phyloP scores from a whole-genome alignment of 2,888 invertebrate genomes.

The Neoaliturus tenellus region DNA sequence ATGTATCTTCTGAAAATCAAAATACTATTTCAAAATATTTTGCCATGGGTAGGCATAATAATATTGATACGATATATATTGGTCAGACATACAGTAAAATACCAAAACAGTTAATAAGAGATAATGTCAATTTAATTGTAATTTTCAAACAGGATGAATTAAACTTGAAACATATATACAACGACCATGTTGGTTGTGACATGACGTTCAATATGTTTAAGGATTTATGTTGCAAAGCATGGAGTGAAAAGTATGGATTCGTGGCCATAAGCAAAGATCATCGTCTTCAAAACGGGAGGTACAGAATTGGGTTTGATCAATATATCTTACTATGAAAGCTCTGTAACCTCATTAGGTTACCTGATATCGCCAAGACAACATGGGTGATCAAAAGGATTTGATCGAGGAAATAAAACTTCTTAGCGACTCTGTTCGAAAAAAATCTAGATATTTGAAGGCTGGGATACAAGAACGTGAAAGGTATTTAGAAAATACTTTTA shows the following conservation, averaged over 20 bases:
- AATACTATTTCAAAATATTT: slow-evolving; percentile 43
- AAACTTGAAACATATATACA: slow-evolving; percentile 68
- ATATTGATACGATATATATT: slow-evolving; percentile 52
- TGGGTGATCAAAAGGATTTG: slow-evolving; percentile 1
- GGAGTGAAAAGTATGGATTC: slow-evolving; percentile 63
- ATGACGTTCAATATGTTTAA: slow-evolving; percentile 64
- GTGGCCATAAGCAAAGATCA: slow-evolving; percentile 64
- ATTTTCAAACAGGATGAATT: slow-evolving; percentile 70
- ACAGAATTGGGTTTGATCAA: slow-evolving; percentile 68
- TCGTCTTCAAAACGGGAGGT: slow-evolving; percentile 66
- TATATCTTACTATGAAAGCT: slow-evolving; percentile 56
- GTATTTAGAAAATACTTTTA: slow-evolving; percentile 29
- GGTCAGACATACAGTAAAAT: slow-evolving; percentile 61
- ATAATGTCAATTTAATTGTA: slow-evolving; percentile 70
- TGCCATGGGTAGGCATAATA: slow-evolving; percentile 52
- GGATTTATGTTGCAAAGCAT: slow-evolving; percentile 68
- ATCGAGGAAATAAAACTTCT: slow-evolving; percentile 11
- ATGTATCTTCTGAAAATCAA: slow-evolving; percentile 53
- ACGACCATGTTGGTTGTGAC: slow-evolving; percentile 60
- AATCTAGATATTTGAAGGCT: not conserved
- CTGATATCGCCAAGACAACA: not conserved
- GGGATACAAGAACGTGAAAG: slow-evolving; percentile 6
- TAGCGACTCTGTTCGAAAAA: slow-evolving; percentile 39
- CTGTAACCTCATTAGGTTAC: not conserved
- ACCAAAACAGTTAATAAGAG: slow-evolving; percentile 70